These are phyloP conservation scores for Archaeoteleia sp. DNA, from an alignment of 2,888 invertebrate genomes.

Conservation along the genomic window DNA sequence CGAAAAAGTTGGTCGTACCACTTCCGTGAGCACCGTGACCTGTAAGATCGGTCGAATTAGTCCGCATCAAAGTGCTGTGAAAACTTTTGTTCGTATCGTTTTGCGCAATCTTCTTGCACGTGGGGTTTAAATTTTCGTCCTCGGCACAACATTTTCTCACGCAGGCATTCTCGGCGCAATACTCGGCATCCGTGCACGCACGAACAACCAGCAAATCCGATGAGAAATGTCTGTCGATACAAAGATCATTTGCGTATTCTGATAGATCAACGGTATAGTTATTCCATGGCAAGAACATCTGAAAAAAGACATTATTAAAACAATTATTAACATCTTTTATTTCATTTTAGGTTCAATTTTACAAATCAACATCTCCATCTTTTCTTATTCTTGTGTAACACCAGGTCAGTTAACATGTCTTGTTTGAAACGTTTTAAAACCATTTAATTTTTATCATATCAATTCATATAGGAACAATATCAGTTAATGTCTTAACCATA, in stretches of 20 bases:
- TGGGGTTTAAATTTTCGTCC: slow-evolving; percentile 52
- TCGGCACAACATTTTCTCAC: slow-evolving; percentile 72
- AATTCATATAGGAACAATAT: too few species aligned
- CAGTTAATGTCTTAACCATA: too few species aligned
- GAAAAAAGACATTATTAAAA: slow-evolving; percentile 16
- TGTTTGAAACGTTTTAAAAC: too few species aligned
- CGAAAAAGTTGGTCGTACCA: too few species aligned
- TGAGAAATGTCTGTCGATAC: slow-evolving; percentile 37
- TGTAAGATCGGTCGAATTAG: too few species aligned
- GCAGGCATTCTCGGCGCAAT: slow-evolving; percentile 61
- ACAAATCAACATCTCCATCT: too few species aligned
- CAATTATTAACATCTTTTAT: too few species aligned
- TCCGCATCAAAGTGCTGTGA: slow-evolving; percentile 29
- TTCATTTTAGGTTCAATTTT: too few species aligned
- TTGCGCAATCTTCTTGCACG: slow-evolving; percentile 29
- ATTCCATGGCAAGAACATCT: slow-evolving; percentile 47
- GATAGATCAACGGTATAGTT: slow-evolving; percentile 38
- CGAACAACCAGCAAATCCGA: slow-evolving; percentile 46
- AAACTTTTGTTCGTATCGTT: slow-evolving; percentile 39
- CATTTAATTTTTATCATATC: too few species aligned
- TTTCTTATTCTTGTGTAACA: too few species aligned
- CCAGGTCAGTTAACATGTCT: too few species aligned
- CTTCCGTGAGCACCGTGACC: too few species aligned
- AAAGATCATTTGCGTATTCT: slow-evolving; percentile 44
- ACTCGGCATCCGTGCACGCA: slow-evolving; percentile 34